Evolutionary conservation across 1,140 invertebrate genomes (phyloP).

Genomic region (Drosophila sucinea): DNA sequence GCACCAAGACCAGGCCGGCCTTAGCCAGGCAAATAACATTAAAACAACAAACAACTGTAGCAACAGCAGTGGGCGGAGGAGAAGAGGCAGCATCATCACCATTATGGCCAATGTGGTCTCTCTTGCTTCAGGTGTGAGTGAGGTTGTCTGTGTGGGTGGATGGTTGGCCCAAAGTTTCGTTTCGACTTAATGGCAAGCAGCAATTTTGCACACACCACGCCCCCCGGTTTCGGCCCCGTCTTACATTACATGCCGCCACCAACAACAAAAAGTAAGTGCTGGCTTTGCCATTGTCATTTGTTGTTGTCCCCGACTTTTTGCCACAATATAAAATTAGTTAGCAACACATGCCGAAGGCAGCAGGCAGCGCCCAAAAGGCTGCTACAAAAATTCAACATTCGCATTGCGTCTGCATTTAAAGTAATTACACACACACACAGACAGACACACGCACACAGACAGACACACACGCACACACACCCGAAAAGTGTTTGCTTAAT

Average conservation of each 20-base stretch:
- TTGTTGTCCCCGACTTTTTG: conserved; percentile 21
- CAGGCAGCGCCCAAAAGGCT: conserved; percentile 22
- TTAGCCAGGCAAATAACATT: conserved; percentile 70
- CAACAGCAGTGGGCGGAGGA: conserved; percentile 24
- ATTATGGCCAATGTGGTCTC: conserved; percentile 28
- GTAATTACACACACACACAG: conserved; percentile 61
- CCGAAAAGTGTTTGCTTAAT: conserved; percentile 32
- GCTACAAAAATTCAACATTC: not conserved
- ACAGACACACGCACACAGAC: conserved; percentile 12
- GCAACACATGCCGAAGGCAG: conserved; percentile 60
- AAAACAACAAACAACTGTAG: conserved; percentile 63
- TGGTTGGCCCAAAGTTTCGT: conserved; percentile 54
- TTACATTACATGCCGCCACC: too few relatives aligned
- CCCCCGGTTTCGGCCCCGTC: conserved; percentile 7
- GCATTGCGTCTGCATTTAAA: conserved; percentile 55
- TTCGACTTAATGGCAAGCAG: conserved; percentile 60
- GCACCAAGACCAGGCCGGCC: conserved; percentile 28
- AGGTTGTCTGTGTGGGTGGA: not conserved
- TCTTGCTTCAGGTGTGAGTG: conserved; percentile 24
- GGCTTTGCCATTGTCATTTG: conserved; percentile 7
- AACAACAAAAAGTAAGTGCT: not conserved
- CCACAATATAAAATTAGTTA: conserved; percentile 73
- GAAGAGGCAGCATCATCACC: conserved; percentile 42
- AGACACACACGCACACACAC: conserved; percentile 3
- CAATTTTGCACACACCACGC: conserved; percentile 39